Evolutionary conservation across 2,113 vertebrate genomes (phyloP).

Genomic region (Sphyrna mokarran): DNA sequence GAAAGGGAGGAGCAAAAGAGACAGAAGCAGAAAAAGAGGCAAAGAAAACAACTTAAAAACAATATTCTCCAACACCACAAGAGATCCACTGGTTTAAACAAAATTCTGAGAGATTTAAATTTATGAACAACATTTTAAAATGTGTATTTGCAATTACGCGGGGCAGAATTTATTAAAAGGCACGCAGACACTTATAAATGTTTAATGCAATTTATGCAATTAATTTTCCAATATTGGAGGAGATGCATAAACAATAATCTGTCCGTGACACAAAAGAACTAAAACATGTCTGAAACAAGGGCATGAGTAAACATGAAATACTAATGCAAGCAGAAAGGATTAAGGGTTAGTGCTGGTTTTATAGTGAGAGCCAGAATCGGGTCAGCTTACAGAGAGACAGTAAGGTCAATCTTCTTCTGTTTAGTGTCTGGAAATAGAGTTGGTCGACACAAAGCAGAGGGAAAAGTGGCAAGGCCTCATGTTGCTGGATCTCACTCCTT

Average conservation of each 20-base stretch:
- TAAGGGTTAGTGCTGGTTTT: background rate
- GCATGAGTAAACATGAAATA: slow-evolving; percentile 2
- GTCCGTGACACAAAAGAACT: background rate
- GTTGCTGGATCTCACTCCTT: background rate
- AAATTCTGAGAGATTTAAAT: background rate
- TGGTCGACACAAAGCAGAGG: background rate
- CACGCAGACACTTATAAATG: background rate
- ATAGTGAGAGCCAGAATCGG: background rate
- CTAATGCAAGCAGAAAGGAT: background rate
- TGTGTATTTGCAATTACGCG: background rate
- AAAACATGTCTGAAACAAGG: background rate
- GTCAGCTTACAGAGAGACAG: background rate
- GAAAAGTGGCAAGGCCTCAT: background rate
- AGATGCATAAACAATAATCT: background rate
- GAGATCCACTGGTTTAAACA: background rate
- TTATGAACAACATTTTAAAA: background rate
- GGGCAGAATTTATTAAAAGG: background rate
- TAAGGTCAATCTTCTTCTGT: background rate
- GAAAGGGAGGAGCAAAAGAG: background rate
- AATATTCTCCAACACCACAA: background rate
- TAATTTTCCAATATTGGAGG: background rate
- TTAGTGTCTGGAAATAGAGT: background rate
- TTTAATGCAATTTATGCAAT: slow-evolving; percentile 4
- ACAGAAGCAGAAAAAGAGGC: background rate
- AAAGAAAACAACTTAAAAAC: background rate